Conservation (phyloP, 2,888 invertebrate genomes). For the Drosophila setosimentum region DNA sequence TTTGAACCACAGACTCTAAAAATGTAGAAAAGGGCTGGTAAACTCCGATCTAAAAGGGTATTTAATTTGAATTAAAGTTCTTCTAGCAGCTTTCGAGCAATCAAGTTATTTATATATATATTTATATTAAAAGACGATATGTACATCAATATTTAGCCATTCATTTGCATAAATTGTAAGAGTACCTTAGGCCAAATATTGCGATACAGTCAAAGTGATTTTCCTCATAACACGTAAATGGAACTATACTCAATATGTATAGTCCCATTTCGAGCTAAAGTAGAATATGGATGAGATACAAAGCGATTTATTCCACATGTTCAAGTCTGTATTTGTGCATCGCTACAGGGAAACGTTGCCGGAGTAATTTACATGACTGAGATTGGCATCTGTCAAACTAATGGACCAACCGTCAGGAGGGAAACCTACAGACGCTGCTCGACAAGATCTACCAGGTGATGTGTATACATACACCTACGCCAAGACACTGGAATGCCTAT, state of each 20-base stretch:
- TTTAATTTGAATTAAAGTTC: not conserved
- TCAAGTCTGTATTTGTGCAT: too few relatives aligned
- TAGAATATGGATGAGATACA: conserved; percentile 93
- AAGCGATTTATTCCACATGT: conserved; percentile 99
- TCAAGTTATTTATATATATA: not conserved
- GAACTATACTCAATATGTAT: not conserved
- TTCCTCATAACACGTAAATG: too few relatives aligned
- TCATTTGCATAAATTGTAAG: too few relatives aligned
- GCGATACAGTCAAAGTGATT: too few relatives aligned
- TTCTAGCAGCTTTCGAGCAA: not conserved
- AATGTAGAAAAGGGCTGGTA: not conserved
- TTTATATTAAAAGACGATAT: too few relatives aligned
- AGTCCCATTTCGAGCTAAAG: not conserved
- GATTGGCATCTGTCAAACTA: conserved; percentile 96
- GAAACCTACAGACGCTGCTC: conserved; percentile 92
- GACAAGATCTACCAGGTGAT: too few relatives aligned
- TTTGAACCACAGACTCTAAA: not conserved
- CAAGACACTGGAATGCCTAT: conserved; percentile 96
- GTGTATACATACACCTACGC: too few relatives aligned
- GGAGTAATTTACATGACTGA: conserved; percentile 99
- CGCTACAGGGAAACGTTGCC: conserved; percentile 97
- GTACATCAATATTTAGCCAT: too few relatives aligned
- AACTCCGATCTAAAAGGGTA: not conserved
- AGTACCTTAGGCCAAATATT: too few relatives aligned
- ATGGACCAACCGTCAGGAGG: conserved; percentile 98